phyloP scores from a whole-genome alignment of 2,113 vertebrate genomes.

The Potamarius usumacintae region DNA sequence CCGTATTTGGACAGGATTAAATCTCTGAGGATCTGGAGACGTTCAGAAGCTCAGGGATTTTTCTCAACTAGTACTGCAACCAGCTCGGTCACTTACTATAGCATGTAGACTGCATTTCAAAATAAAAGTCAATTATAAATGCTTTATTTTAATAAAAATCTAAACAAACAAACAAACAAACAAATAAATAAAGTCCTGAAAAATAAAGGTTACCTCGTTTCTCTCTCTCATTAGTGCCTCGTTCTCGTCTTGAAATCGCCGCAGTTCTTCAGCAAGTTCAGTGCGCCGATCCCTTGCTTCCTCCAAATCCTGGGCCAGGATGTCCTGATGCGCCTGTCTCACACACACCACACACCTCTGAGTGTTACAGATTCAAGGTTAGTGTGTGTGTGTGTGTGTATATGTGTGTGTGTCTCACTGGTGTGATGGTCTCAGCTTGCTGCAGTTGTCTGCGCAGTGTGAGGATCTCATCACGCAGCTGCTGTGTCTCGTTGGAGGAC shows the following conservation, averaged over 20 bases:
- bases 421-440: conserved; percentile 71
- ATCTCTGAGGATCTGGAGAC: not conserved
- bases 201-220: conserved; percentile 63
- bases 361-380: not conserved
- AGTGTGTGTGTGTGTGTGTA: conserved; percentile 5
- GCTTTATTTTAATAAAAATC: not conserved
- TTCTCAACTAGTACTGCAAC: not conserved
- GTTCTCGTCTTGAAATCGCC: conserved; percentile 59
- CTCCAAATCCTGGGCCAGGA: conserved; percentile 70
- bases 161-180: not conserved
- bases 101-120: not conserved
- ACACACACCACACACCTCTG: conserved; percentile 13
- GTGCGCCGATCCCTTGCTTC: conserved; percentile 67
- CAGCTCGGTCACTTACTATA: too few species aligned
- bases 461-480: conserved; percentile 75
- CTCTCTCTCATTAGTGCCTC: conserved; percentile 59
- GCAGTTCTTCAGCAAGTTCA: conserved; percentile 69
- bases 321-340: conserved; percentile 70
- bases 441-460: conserved; percentile 65
- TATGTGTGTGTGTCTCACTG: conserved; percentile 64
- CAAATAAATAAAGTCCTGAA: not conserved
- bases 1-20: not conserved
- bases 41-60: not conserved
- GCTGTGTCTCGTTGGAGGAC: conserved; percentile 48
- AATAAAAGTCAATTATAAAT: not conserved